phyloP scores from a whole-genome alignment of 1,140 invertebrate species.

The Tetraneura akinire region DNA sequence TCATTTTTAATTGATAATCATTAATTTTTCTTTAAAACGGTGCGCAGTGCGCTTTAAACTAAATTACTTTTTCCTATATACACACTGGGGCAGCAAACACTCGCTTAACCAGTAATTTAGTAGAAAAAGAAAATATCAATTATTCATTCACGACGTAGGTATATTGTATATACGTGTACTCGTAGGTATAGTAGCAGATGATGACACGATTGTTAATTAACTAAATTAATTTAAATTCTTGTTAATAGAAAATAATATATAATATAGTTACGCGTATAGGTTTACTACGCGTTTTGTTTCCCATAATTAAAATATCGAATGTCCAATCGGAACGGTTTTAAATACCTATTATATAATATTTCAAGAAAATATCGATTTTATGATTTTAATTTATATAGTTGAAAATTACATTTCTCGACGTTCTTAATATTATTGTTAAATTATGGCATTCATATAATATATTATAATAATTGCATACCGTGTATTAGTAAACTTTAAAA shows the following conservation, averaged over 20 bases:
- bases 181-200: not conserved
- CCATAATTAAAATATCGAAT: not conserved
- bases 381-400: not conserved
- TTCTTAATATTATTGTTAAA: too few species aligned
- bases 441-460: too few species aligned
- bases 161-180: too few species aligned
- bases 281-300: not conserved
- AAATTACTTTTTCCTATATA: not conserved
- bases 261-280: not conserved
- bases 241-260: not conserved
- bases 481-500: too few species aligned
- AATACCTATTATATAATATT: not conserved
- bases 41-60: not conserved
- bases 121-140: constrained; percentile 4
- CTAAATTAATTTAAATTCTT: not conserved
- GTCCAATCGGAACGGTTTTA: not conserved
- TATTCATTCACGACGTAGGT: too few species aligned
- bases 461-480: too few species aligned
- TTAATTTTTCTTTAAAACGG: not conserved
- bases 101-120: not conserved
- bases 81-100: too few species aligned
- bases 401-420: too few species aligned
- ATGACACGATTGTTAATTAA: constrained; percentile 2
- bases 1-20: not conserved
- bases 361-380: not conserved